A percentile compares a stretch with the other conserved stretches of the same genome.
These are phyloP conservation scores for Eleutherodactylus coqui DNA, from an alignment of 2,797 vertebrate genomes.

Conservation along the genomic window DNA sequence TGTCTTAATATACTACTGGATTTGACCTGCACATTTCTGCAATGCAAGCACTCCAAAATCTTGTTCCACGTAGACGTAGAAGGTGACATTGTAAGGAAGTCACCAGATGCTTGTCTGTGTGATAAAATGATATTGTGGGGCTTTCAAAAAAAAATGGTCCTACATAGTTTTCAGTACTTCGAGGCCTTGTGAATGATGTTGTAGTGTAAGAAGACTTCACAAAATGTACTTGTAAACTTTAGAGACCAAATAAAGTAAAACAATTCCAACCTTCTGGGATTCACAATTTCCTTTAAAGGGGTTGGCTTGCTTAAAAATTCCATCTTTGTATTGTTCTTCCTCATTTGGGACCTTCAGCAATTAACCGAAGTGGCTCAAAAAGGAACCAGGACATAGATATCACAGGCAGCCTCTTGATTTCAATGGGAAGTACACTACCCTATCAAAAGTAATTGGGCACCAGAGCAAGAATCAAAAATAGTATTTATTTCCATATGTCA, in stretches of 20 bases:
- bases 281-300: too few relatives aligned
- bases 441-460: too few relatives aligned
- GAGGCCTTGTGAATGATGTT: neutral
- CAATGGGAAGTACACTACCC: too few relatives aligned
- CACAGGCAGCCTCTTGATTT: neutral
- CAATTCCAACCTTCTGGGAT: neutral
- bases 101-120: slow-evolving; percentile 35
- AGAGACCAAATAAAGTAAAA: neutral
- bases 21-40: slow-evolving; percentile 44
- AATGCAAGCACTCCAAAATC: slow-evolving; percentile 34
- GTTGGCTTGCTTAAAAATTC: too few relatives aligned
- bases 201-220: neutral
- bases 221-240: neutral
- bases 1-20: slow-evolving; percentile 41
- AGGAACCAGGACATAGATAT: too few relatives aligned
- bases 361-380: too few relatives aligned
- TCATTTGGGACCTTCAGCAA: too few relatives aligned
- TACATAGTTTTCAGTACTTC: neutral
- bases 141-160: neutral
- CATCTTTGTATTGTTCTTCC: too few relatives aligned
- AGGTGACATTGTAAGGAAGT: slow-evolving; percentile 45
- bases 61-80: slow-evolving; percentile 16
- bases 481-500: too few relatives aligned
- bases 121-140: neutral
- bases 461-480: too few relatives aligned